These are phyloP conservation scores for Gambelia wislizenii DNA, from an alignment of 2,797 vertebrate species.

Conservation along the genomic window DNA sequence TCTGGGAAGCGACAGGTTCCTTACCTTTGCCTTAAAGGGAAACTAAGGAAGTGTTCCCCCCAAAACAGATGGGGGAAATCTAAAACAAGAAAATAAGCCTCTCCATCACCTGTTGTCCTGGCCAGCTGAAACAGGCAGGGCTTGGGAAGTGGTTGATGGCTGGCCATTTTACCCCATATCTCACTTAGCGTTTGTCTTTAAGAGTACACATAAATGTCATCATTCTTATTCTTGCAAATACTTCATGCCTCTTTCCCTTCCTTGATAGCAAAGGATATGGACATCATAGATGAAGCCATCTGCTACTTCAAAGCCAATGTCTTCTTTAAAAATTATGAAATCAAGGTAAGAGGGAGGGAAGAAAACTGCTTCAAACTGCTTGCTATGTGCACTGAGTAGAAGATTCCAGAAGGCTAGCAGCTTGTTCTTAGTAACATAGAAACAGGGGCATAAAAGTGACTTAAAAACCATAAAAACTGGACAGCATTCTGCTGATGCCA, in stretches of 20 bases:
- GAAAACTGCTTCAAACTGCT: not conserved
- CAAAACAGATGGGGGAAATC: not conserved
- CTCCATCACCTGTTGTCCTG: not conserved
- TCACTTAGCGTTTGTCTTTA: not conserved
- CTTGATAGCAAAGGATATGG: conserved; percentile 89
- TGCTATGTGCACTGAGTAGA: not conserved
- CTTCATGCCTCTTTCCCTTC: conserved; percentile 29
- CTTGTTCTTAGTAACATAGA: conserved; percentile 1
- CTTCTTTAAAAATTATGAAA: conserved; percentile 99
- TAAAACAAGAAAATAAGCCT: not conserved
- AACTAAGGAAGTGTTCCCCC: not conserved
- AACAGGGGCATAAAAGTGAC: not conserved
- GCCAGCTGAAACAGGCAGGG: not conserved
- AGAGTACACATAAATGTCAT: not conserved
- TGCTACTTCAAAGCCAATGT: conserved; percentile 99
- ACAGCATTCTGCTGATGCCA: not conserved
- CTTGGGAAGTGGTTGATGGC: not conserved
- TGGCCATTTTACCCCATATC: not conserved
- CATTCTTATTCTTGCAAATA: not conserved
- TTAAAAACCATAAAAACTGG: not conserved
- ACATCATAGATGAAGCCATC: conserved; percentile 98
- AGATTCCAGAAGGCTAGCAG: not conserved
- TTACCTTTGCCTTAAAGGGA: not conserved
- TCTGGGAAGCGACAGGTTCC: not conserved
- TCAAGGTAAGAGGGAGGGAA: conserved; percentile 86